Conservation (phyloP, 2,113 vertebrate genomes). For the zebrafish (Danio rerio) region DNA sequence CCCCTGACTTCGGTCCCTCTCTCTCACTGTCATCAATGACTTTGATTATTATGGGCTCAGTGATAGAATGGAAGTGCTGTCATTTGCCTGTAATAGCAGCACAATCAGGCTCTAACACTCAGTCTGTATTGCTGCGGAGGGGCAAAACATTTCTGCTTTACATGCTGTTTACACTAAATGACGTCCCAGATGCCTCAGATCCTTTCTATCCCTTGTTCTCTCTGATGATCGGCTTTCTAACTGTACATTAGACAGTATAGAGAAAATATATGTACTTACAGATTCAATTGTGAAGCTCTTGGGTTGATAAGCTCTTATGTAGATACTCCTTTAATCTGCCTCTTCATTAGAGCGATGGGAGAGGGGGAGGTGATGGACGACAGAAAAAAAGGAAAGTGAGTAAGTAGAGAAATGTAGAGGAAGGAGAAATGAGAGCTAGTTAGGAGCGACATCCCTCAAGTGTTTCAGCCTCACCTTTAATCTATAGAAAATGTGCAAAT, state of each 20-base stretch:
- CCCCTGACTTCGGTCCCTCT: slow-evolving; percentile 67
- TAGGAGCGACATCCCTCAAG: slow-evolving; percentile 54
- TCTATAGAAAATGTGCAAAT: slow-evolving; percentile 77
- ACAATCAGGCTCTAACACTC: slow-evolving; percentile 74
- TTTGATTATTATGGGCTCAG: slow-evolving; percentile 77
- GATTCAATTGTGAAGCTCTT: slow-evolving; percentile 35
- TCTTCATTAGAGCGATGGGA: neutral
- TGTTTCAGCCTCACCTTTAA: slow-evolving; percentile 74
- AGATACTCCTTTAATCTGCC: slow-evolving; percentile 39
- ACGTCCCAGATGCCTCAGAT: neutral
- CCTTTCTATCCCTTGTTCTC: neutral
- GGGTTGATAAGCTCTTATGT: slow-evolving; percentile 33
- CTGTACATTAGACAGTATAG: slow-evolving; percentile 24
- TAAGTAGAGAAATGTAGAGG: slow-evolving; percentile 20
- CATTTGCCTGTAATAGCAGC: slow-evolving; percentile 79
- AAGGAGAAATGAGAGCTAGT: slow-evolving; percentile 20
- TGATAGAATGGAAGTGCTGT: slow-evolving; percentile 72
- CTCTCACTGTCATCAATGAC: slow-evolving; percentile 70
- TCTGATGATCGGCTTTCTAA: slow-evolving; percentile 10
- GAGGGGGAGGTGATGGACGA: slow-evolving; percentile 30
- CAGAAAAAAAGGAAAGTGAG: slow-evolving; percentile 42
- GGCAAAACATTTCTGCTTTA: slow-evolving; percentile 68
- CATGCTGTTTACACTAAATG: slow-evolving; percentile 59
- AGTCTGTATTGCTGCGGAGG: slow-evolving; percentile 54
- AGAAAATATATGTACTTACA: slow-evolving; percentile 33